Evolutionary conservation across 2,797 vertebrate genomes (phyloP).

Genomic region (Apodemus agrarius): DNA sequence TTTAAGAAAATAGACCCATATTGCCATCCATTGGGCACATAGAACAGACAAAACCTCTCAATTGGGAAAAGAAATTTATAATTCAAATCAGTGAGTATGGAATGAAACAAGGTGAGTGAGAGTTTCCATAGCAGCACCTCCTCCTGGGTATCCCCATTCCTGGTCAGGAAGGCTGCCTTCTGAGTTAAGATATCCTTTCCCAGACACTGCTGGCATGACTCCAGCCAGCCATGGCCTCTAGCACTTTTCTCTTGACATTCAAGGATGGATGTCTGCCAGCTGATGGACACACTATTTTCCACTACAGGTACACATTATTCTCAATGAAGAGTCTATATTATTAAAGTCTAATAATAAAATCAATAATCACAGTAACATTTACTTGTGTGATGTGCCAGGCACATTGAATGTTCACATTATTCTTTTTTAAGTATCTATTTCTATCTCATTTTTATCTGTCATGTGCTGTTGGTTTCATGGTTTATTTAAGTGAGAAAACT

Average conservation of each 20-base stretch:
- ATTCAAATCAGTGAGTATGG: neutral
- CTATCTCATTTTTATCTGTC: conserved; percentile 21
- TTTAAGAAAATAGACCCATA: neutral
- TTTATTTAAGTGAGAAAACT: conserved; percentile 7
- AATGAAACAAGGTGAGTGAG: neutral
- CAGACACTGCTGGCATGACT: neutral
- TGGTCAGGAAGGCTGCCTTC: neutral
- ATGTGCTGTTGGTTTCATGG: neutral
- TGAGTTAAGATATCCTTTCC: neutral
- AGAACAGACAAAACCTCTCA: neutral
- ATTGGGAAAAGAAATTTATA: neutral
- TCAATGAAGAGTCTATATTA: conserved; percentile 30
- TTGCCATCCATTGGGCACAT: neutral
- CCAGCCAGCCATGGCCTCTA: neutral
- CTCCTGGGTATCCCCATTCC: neutral
- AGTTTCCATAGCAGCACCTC: neutral
- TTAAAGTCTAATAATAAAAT: conserved; percentile 70
- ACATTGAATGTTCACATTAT: conserved; percentile 57
- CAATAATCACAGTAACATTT: conserved; percentile 58
- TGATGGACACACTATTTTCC: neutral
- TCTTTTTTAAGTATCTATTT: conserved; percentile 49
- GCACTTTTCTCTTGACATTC: neutral
- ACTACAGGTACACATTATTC: neutral
- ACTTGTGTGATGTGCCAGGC: conserved; percentile 40
- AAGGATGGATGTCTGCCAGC: neutral